Conservation (phyloP, 2,797 vertebrate genomes). For the Threskiornis aethiopicus region DNA sequence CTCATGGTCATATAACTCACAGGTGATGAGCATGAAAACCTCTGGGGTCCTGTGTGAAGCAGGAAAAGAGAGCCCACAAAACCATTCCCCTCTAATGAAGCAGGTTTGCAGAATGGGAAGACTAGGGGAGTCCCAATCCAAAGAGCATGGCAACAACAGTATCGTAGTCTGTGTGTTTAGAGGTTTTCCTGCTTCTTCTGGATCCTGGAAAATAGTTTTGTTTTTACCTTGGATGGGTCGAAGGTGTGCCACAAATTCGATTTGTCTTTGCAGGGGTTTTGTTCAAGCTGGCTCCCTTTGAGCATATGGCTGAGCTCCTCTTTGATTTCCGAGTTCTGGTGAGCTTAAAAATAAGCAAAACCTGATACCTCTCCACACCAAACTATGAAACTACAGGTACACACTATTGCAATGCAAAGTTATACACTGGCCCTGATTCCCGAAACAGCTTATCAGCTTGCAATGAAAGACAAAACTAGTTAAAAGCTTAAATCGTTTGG, state of each 20-base stretch:
- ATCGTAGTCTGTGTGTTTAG: rapidly evolving
- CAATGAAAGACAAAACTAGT: not conserved
- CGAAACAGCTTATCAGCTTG: not conserved
- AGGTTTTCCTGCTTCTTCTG: not conserved
- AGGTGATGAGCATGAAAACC: not conserved
- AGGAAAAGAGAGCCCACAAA: not conserved
- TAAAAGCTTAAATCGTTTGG: not conserved
- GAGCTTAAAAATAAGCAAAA: not conserved
- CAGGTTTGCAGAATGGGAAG: not conserved
- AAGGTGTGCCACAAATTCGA: not conserved
- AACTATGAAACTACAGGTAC: not conserved
- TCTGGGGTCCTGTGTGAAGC: no score
- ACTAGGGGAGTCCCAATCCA: no score
- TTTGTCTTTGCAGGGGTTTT: not conserved
- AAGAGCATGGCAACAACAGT: rapidly evolving
- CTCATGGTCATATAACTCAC: rapidly evolving
- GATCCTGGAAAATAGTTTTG: not conserved
- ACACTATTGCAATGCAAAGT: not conserved
- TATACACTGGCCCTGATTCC: rapidly evolving
- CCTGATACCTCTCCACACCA: not conserved
- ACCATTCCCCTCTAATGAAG: not conserved
- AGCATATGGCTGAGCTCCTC: rapidly evolving
- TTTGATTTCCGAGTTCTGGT: not conserved
- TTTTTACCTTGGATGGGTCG: rapidly evolving
- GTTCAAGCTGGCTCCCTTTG: not conserved